A percentile compares a stretch with the other conserved stretches of the same genome.
Evolutionary conservation across 2,113 vertebrate genomes (phyloP).

Genomic region (Gallinago jamesoni): DNA sequence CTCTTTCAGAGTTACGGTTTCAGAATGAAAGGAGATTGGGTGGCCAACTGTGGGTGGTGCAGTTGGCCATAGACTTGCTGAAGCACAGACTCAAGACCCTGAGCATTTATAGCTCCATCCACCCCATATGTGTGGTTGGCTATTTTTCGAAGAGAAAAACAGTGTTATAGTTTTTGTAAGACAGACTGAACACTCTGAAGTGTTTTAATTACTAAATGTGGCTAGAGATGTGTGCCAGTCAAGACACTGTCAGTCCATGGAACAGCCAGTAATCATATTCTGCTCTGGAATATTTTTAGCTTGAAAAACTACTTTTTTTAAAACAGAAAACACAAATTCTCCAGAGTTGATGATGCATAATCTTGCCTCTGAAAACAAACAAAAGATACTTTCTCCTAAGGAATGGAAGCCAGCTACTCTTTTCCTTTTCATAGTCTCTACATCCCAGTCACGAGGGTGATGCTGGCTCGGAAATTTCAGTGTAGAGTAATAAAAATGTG

Average conservation of each 20-base stretch:
- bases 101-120: not conserved
- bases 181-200: not conserved
- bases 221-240: not conserved
- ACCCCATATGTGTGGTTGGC: fast-evolving
- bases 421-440: not conserved
- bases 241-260: not conserved
- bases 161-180: not conserved
- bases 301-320: not conserved
- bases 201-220: not conserved
- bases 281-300: not conserved
- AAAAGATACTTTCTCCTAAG: not conserved
- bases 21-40: not conserved
- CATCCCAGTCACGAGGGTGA: not conserved
- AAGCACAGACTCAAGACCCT: not conserved
- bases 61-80: not conserved
- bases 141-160: not conserved
- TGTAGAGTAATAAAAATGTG: not conserved
- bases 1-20: not conserved
- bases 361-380: not conserved
- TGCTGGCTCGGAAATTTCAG: not conserved
- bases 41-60: not conserved
- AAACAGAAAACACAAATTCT: not conserved
- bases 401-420: not conserved
- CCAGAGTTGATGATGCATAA: not conserved
- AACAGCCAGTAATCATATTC: not conserved